phyloP scores from a whole-genome alignment of 2,113 vertebrate species.

The Rattus rattus region DNA sequence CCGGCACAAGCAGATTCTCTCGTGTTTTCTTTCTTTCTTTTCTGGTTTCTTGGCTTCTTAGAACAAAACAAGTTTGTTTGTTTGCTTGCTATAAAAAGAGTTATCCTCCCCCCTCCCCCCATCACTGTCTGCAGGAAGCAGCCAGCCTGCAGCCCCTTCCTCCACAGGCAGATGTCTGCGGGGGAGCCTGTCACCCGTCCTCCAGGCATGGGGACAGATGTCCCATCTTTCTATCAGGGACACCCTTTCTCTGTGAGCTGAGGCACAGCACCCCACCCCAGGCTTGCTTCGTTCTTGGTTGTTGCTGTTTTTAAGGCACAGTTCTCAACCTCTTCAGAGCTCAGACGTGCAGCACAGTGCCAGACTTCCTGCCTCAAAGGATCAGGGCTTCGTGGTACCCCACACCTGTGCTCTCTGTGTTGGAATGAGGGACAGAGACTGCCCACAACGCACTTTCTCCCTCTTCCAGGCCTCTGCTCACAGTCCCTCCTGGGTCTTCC shows the following conservation, averaged over 20 bases:
- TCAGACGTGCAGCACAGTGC: neutral
- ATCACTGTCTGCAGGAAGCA: neutral
- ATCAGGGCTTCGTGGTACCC: neutral
- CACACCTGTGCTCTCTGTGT: fast-evolving
- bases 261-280: fast-evolving
- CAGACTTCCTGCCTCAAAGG: fast-evolving
- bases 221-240: neutral
- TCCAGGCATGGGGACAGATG: neutral
- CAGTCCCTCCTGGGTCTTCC: neutral
- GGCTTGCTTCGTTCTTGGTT: neutral
- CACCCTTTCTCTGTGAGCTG: neutral
- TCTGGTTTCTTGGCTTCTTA: neutral
- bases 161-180: constrained; percentile 22
- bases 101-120: neutral
- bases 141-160: neutral
- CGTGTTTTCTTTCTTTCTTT: neutral
- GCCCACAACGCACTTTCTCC: neutral
- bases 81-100: constrained; percentile 53
- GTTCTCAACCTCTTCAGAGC: neutral
- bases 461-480: neutral
- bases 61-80: constrained; percentile 63
- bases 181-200: constrained; percentile 9
- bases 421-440: neutral
- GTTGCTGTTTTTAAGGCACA: neutral
- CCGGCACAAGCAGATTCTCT: neutral